These are phyloP conservation scores for Heliopora coerulea DNA, from an alignment of 92 coral and sea anemone genomes.

Conservation along the genomic window DNA sequence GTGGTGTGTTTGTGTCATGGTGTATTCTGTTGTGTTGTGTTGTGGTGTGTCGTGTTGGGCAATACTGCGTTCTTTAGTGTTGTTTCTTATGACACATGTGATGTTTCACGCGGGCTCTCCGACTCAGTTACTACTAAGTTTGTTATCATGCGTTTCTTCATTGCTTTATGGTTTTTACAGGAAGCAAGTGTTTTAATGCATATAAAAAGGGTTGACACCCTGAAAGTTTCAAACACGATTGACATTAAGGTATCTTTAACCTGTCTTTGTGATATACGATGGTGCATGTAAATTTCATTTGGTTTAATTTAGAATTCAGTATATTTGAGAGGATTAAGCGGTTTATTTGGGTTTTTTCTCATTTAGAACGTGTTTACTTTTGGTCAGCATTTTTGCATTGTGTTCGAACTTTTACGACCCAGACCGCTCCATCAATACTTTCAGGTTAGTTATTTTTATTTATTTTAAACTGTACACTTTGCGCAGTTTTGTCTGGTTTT, in stretches of 20 bases:
- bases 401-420: constrained; percentile 72
- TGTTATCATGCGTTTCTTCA: not conserved
- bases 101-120: too few relatives aligned
- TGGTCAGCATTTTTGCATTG: constrained; percentile 78
- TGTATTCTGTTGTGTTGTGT: too few relatives aligned
- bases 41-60: too few relatives aligned
- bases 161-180: constrained; percentile 33
- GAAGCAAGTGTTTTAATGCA: constrained; percentile 83
- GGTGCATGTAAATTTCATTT: too few relatives aligned
- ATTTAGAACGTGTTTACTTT: constrained; percentile 72
- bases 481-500: too few relatives aligned
- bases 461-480: not conserved
- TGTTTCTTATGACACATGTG: too few relatives aligned
- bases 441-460: constrained; percentile 76
- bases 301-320: too few relatives aligned
- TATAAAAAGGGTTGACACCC: constrained; percentile 71
- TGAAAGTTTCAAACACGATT: constrained; percentile 68
- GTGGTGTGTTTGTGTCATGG: too few relatives aligned
- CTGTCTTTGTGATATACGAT: too few relatives aligned
- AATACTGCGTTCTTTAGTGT: too few relatives aligned
- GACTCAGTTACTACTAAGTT: not conserved
- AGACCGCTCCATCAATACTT: constrained; percentile 76
- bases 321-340: too few relatives aligned
- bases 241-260: constrained; percentile 59
- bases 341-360: not conserved